phyloP scores from a whole-genome alignment of 1,140 invertebrate species.

The Pachypsylla venusta region DNA sequence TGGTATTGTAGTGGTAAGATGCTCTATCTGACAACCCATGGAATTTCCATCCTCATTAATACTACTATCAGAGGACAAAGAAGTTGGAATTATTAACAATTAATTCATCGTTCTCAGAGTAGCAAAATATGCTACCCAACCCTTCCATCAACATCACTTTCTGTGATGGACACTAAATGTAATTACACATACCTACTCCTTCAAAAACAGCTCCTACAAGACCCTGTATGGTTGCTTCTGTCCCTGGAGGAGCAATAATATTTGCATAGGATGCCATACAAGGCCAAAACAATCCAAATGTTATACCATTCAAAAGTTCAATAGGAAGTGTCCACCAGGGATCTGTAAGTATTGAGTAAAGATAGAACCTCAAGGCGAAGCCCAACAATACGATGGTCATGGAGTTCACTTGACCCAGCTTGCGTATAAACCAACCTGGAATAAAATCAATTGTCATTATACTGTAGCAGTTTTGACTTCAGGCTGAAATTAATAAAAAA shows the following conservation, averaged over 20 bases:
- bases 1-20: no score
- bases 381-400: conserved; percentile 66
- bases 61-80: no score
- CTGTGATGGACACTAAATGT: no score
- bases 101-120: no score
- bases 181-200: conserved; percentile 45
- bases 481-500: no score
- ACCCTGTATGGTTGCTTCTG: conserved; percentile 71
- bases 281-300: conserved; percentile 76
- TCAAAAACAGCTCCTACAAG: conserved; percentile 72
- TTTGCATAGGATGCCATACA: conserved; percentile 80
- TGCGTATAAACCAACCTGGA: conserved; percentile 60
- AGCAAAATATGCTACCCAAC: no score
- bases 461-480: no score
- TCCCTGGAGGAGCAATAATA: conserved; percentile 66
- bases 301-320: conserved; percentile 72
- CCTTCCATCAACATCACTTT: no score
- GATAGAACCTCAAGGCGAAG: conserved; percentile 57
- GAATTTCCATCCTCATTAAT: no score
- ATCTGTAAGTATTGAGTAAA: conserved; percentile 64
- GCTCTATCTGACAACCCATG: no score
- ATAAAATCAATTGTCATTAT: conserved; percentile 50
- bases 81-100: no score
- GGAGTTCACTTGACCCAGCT: conserved; percentile 63
- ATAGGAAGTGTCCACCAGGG: conserved; percentile 70